Percentiles rank a stretch among this genome's conserved stretches.
Conservation (phyloP, 2,888 invertebrate genomes). For the Drosophila emarginata region DNA sequence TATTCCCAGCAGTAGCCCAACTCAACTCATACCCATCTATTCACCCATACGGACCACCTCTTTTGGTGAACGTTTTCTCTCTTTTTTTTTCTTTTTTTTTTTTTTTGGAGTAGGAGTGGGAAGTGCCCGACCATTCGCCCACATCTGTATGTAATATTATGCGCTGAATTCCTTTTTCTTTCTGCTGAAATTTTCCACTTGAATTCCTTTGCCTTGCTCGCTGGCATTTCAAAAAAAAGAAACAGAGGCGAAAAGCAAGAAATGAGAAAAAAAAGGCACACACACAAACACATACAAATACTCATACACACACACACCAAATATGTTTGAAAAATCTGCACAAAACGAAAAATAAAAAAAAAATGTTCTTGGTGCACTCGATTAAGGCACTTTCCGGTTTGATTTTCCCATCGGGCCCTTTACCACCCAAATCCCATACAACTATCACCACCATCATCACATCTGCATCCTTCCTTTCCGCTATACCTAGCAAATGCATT, state of each 20-base stretch:
- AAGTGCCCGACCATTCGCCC: neutral
- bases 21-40: neutral
- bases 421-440: neutral
- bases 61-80: conserved; percentile 7
- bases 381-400: conserved; percentile 61
- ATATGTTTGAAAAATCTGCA: conserved; percentile 27
- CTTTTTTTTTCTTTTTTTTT: conserved; percentile 16
- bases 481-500: conserved; percentile 1
- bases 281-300: conserved; percentile 45
- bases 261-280: conserved; percentile 43
- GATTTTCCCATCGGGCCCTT: conserved; percentile 13
- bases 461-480: conserved; percentile 6
- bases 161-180: conserved; percentile 45
- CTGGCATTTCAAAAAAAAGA: conserved; percentile 35
- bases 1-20: conserved; percentile 12
- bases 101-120: conserved; percentile 8
- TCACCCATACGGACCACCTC: neutral
- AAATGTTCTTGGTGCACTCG: conserved; percentile 63
- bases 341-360: neutral
- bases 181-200: conserved; percentile 61
- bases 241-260: conserved; percentile 27
- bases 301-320: conserved; percentile 42
- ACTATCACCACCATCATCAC: neutral
- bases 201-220: conserved; percentile 50
- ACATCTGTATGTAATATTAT: conserved; percentile 28